phyloP scores from a whole-genome alignment of 2,888 invertebrate species.

The Beris morrisii region DNA sequence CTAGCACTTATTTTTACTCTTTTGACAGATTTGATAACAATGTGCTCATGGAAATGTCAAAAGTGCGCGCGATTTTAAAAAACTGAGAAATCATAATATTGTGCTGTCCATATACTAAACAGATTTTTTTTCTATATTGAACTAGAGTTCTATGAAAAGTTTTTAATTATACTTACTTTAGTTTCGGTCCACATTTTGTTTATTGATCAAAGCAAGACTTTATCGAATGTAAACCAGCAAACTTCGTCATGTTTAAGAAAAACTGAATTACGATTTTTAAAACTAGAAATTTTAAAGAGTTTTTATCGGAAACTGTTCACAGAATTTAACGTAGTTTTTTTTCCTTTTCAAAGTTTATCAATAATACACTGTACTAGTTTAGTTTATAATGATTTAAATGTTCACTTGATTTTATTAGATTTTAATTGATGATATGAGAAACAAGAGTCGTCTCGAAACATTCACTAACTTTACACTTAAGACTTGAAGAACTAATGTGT shows the following conservation, averaged over 20 bases:
- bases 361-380: slow-evolving; percentile 11
- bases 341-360: background rate
- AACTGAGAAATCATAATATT: slow-evolving; percentile 25
- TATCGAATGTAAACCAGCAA: background rate
- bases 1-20: slow-evolving; percentile 24
- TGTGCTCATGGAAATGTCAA: slow-evolving; percentile 28
- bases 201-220: slow-evolving; percentile 15
- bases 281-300: too few species aligned
- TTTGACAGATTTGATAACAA: slow-evolving; percentile 31
- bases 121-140: background rate
- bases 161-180: slow-evolving; percentile 35
- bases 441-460: too few species aligned
- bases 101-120: slow-evolving; percentile 7
- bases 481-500: slow-evolving; percentile 11
- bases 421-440: too few species aligned
- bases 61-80: slow-evolving; percentile 32
- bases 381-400: slow-evolving; percentile 15
- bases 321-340: slow-evolving; percentile 11
- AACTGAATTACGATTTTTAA: too few species aligned
- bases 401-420: slow-evolving; percentile 10
- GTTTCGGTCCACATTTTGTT: slow-evolving; percentile 37
- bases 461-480: slow-evolving; percentile 10
- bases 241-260: slow-evolving; percentile 15
- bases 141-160: background rate
- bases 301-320: background rate